phyloP scores from a whole-genome alignment of 2,888 invertebrate genomes.

The Incurvaria masculella region DNA sequence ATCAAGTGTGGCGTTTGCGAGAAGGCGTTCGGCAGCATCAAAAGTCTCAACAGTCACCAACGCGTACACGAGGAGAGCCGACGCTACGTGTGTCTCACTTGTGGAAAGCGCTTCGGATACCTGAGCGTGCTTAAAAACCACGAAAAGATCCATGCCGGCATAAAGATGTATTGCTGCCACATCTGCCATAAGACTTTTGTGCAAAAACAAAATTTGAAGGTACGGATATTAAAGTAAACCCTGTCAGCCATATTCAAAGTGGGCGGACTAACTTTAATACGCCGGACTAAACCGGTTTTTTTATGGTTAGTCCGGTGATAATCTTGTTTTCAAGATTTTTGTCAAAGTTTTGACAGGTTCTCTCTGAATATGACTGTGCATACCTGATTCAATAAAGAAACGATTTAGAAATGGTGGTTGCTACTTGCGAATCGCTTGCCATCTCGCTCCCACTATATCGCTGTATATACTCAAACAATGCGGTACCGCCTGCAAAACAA shows the following conservation, averaged over 20 bases:
- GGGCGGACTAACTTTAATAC: no score
- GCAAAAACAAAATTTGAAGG: constrained; percentile 46
- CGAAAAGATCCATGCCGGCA: constrained; percentile 65
- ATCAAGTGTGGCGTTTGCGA: constrained; percentile 36
- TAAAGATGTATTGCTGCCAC: constrained; percentile 67
- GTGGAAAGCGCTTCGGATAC: constrained; percentile 32
- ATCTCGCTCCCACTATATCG: no score
- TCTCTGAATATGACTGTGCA: no score
- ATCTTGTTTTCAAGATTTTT: neutral
- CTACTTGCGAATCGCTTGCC: neutral
- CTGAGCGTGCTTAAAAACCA: constrained; percentile 68
- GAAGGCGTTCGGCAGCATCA: constrained; percentile 33
- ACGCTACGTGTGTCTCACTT: constrained; percentile 35
- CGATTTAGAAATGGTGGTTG: no score
- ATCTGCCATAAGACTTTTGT: constrained; percentile 61
- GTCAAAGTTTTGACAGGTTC: no score
- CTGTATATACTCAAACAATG: no score
- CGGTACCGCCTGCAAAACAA: no score
- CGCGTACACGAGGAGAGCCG: constrained; percentile 29
- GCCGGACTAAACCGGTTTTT: no score
- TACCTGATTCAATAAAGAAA: no score
- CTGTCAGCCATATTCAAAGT: no score
- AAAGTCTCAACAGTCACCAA: constrained; percentile 33
- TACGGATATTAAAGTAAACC: constrained; percentile 16
- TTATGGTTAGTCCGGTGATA: no score